Evolutionary conservation across 2,113 vertebrate species (phyloP).

Genomic region (Equus przewalskii): DNA sequence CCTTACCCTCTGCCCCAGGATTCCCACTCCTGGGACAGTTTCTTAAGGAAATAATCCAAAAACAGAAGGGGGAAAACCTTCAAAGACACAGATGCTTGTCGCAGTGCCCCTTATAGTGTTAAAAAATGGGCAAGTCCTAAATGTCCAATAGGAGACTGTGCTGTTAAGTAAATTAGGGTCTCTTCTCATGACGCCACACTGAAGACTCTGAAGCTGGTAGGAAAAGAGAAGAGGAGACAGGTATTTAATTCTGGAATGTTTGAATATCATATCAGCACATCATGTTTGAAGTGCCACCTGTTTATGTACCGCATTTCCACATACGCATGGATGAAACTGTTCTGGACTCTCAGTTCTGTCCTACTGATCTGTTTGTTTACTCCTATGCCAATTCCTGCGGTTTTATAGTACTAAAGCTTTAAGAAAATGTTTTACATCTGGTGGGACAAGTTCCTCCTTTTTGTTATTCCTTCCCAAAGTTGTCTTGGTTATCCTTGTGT

Average conservation of each 20-base stretch:
- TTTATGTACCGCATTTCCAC: not conserved
- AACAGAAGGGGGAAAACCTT: not conserved
- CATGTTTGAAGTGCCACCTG: not conserved
- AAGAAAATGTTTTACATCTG: not conserved
- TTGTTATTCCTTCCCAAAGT: not conserved
- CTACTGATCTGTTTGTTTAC: not conserved
- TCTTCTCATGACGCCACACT: accelerated
- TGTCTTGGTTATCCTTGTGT: not conserved
- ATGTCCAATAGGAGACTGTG: not conserved
- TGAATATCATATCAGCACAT: not conserved
- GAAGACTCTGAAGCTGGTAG: not conserved
- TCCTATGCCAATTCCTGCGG: not conserved
- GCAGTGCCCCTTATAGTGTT: not conserved
- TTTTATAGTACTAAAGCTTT: not conserved
- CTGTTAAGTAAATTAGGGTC: not conserved
- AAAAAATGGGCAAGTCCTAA: not conserved
- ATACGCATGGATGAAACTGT: not conserved
- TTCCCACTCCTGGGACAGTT: not conserved
- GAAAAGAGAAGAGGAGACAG: not conserved
- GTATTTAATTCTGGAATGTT: not conserved
- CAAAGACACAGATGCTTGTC: not conserved
- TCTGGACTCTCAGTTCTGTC: not conserved
- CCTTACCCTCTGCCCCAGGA: not conserved
- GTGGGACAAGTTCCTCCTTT: not conserved
- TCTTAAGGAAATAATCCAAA: not conserved